Conservation (phyloP, 2,888 invertebrate species). For the Harpalus rubripes region DNA sequence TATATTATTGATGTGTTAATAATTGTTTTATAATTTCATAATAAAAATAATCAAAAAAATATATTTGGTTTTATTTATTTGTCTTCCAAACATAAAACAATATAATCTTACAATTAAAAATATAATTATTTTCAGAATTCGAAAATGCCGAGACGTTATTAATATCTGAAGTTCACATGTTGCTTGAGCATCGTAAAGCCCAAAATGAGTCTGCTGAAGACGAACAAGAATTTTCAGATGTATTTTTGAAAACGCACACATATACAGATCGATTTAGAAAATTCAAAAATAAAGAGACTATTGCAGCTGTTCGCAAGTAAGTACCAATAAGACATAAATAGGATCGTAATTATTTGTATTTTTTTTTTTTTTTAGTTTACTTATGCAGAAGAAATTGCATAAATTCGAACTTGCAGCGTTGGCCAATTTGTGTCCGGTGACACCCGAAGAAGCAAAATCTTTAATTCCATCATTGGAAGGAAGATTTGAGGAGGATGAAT, state of each 20-base stretch:
- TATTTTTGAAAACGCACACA: slow-evolving; percentile 97
- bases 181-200: slow-evolving; percentile 96
- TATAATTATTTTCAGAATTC: slow-evolving; percentile 85
- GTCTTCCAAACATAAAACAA: neutral
- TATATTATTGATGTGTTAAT: slow-evolving; percentile 15
- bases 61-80: neutral
- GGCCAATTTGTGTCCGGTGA: slow-evolving; percentile 99
- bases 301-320: slow-evolving; percentile 96
- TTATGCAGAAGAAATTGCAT: slow-evolving; percentile 96
- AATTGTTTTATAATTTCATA: slow-evolving; percentile 47
- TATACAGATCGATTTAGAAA: slow-evolving; percentile 98
- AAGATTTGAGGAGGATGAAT: slow-evolving; percentile 97
- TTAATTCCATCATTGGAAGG: slow-evolving; percentile 98
- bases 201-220: slow-evolving; percentile 99
- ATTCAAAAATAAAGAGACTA: slow-evolving; percentile 99
- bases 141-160: slow-evolving; percentile 98
- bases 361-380: slow-evolving; percentile 81
- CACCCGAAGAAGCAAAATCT: slow-evolving; percentile 98
- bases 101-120: slow-evolving; percentile 19
- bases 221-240: slow-evolving; percentile 98
- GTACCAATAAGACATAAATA: neutral
- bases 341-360: neutral
- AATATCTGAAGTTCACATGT: slow-evolving; percentile 97
- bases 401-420: slow-evolving; percentile 98
- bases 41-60: neutral